phyloP scores from a whole-genome alignment of 1,140 invertebrate species.

The Harpegnathos saltator region DNA sequence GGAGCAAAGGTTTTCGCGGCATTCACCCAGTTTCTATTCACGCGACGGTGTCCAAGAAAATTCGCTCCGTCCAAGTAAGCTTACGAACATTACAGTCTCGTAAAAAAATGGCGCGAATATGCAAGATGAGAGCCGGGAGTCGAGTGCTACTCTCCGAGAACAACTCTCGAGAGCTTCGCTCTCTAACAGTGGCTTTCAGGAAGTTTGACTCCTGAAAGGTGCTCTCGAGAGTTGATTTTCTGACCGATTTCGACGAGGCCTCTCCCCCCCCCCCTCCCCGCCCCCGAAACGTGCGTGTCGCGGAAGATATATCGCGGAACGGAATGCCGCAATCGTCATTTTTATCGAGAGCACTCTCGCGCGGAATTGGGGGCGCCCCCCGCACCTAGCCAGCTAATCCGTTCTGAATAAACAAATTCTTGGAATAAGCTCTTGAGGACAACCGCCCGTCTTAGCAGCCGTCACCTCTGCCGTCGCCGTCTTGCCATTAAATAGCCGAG shows the following conservation, averaged over 20 bases:
- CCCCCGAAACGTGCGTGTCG: not conserved
- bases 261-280: no score
- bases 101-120: slow-evolving; percentile 51
- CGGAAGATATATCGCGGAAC: not conserved
- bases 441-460: no score
- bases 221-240: slow-evolving; percentile 13
- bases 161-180: slow-evolving; percentile 28
- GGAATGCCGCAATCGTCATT: no score
- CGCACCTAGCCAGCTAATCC: no score
- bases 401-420: no score
- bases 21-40: slow-evolving; percentile 46
- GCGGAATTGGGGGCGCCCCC: no score
- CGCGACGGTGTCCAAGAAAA: slow-evolving; percentile 44
- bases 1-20: slow-evolving; percentile 18
- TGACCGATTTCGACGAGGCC: not conserved
- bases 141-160: slow-evolving; percentile 19
- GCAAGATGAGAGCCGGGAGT: slow-evolving; percentile 26
- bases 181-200: slow-evolving; percentile 29
- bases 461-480: no score
- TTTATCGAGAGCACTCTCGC: no score
- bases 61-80: slow-evolving; percentile 18
- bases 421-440: no score
- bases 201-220: slow-evolving; percentile 17
- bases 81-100: slow-evolving; percentile 42
- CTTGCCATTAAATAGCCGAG: no score